Evolutionary conservation across 2,888 invertebrate genomes (phyloP).

Genomic region (Hirtodrosophila confusa): DNA sequence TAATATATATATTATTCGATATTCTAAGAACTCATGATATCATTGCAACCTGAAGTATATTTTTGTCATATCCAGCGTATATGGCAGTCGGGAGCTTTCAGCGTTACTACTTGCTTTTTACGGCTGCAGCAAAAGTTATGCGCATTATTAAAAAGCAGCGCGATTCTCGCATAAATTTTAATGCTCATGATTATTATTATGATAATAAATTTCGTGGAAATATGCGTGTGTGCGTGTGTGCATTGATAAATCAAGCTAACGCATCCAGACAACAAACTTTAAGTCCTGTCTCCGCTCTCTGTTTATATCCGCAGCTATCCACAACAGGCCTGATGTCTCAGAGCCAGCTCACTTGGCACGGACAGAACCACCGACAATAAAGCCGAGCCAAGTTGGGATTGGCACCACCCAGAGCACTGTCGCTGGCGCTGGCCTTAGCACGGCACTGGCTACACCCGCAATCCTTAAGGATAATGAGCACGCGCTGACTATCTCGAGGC

Average conservation of each 20-base stretch:
- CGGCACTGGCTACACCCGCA: slow-evolving; percentile 27
- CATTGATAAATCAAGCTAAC: slow-evolving; percentile 22
- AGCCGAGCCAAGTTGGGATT: neutral
- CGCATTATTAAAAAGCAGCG: slow-evolving; percentile 55
- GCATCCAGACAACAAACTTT: slow-evolving; percentile 7
- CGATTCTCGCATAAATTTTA: slow-evolving; percentile 57
- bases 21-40: no score
- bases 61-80: no score
- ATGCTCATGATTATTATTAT: slow-evolving; percentile 60
- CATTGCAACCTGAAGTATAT: no score
- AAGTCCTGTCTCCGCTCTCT: slow-evolving; percentile 5
- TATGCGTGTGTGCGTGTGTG: slow-evolving; percentile 17
- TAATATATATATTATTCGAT: no score
- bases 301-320: slow-evolving; percentile 9
- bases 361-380: slow-evolving; percentile 13
- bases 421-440: slow-evolving; percentile 2
- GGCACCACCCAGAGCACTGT: slow-evolving; percentile 7
- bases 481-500: slow-evolving; percentile 38
- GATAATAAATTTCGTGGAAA: slow-evolving; percentile 46
- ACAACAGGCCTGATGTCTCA: neutral
- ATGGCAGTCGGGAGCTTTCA: no score
- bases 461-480: neutral
- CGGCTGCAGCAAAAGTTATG: slow-evolving; percentile 56
- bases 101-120: slow-evolving; percentile 8
- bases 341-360: slow-evolving; percentile 9